Base-by-base conservation (phyloP, 2,888 invertebrate genomes). In the Eupithecia insigniata region DNA sequence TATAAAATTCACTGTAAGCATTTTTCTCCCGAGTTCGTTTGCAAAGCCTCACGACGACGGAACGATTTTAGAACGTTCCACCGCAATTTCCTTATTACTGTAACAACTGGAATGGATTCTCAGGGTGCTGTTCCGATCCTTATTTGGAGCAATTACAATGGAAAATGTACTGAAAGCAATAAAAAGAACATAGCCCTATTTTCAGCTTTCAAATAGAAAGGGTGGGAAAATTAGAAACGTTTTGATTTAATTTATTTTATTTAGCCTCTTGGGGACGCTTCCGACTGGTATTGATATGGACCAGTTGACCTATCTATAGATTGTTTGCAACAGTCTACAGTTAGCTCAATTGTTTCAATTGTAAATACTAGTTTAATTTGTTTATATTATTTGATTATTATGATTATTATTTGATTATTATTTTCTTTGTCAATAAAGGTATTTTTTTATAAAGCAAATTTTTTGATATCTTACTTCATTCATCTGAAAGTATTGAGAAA, bases 11-110 rank as follows among this genome's bases (percentile, higher is more conserved):
- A 8, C 58, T 67, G 43, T 34, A 7, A 4, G n/a, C n/a, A 51
- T 30, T 0, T 58, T 18, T 34, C 22, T 34, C 10, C 32, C 12
- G 5, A 30, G n/a, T 61, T 18, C 16, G 34, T 26, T 69, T 81
- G 76, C 76, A 80, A 82, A 78, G 61, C 65, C 74, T 76, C 64
- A 60, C 87, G 92, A 92, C 92, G 91, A 85, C 84, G 87, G 78
- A 81, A 82, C 84, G 88, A 91, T 92, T 90, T 92, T 92, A 90
- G 90, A 90, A 88, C 89, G 85, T 80, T 80, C 87, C 75, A 83
- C 84, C 86, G 88, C 89, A 84, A 89, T 92, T 92, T 92, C 92
- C 93, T 92, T 89, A 92, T 92, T 92, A 89, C 69, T 73, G 60
- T 67, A 71, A 67, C 66, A 67, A 83, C 84, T 69, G 79, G 88